Evolutionary conservation across 2,113 vertebrate genomes (phyloP).

Genomic region (Petaurus breviceps): DNA sequence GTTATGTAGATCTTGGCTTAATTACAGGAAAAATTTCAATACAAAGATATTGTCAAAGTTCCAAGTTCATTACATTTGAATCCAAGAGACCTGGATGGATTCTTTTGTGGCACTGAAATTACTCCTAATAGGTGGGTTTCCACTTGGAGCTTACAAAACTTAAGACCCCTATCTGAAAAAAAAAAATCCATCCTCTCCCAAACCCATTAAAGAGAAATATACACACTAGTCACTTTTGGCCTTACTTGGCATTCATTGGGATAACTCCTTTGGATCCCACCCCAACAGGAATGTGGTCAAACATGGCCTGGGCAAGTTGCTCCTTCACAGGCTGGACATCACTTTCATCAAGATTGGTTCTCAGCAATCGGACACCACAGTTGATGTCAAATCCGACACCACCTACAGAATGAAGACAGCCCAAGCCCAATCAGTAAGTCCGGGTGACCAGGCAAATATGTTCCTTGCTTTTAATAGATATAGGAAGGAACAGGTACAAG

Average conservation of each 20-base stretch:
- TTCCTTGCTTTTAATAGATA: background rate
- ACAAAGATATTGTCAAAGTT: background rate
- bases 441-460: background rate
- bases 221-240: background rate
- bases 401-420: constrained; percentile 81
- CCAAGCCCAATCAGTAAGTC: constrained; percentile 12
- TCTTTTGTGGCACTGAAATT: background rate
- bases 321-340: constrained; percentile 99
- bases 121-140: background rate
- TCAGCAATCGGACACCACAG: constrained; percentile 95
- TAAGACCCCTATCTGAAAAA: background rate
- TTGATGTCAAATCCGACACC: constrained; percentile 99
- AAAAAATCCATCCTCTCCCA: background rate
- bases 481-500: background rate
- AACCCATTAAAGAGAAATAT: background rate
- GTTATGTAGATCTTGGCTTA: background rate
- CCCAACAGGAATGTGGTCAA: constrained; percentile 98
- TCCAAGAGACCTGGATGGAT: background rate
- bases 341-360: constrained; percentile 95
- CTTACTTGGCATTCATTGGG: constrained; percentile 98
- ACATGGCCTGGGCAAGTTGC: constrained; percentile 96
- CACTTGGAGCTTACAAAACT: background rate
- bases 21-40: no score
- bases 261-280: constrained; percentile 98
- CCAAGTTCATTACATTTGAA: background rate